Conservation (phyloP, 2,797 vertebrate species). For the Zalophus californianus region DNA sequence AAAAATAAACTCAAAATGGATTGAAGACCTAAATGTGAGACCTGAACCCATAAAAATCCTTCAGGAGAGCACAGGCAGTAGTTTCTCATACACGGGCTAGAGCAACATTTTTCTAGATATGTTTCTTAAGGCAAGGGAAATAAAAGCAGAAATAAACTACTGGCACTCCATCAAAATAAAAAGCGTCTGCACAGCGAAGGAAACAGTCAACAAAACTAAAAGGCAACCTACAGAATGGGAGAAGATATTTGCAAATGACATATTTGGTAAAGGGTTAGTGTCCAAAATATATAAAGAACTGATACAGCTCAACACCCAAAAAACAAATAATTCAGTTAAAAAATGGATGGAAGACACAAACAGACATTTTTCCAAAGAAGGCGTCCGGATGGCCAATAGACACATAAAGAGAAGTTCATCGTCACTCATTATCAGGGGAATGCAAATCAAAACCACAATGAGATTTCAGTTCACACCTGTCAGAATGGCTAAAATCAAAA, state of each 20-base stretch:
- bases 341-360: neutral
- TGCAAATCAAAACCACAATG: neutral
- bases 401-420: neutral
- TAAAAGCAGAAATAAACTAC: no score
- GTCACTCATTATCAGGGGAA: neutral
- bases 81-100: no score
- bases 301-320: neutral
- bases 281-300: neutral
- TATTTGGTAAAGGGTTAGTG: neutral
- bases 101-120: no score
- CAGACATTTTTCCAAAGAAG: neutral
- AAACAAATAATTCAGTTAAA: neutral
- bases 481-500: neutral
- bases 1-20: no score
- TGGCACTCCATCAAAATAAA: no score
- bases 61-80: no score
- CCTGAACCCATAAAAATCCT: no score
- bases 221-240: neutral
- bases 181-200: neutral
- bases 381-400: neutral
- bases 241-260: neutral
- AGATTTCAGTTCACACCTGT: neutral
- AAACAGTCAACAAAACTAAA: neutral
- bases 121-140: no score
- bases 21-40: no score